A percentile compares a stretch with the other conserved stretches of the same genome.
Conservation (phyloP, 1,140 invertebrate genomes). For the Reticulitermes speratus region DNA sequence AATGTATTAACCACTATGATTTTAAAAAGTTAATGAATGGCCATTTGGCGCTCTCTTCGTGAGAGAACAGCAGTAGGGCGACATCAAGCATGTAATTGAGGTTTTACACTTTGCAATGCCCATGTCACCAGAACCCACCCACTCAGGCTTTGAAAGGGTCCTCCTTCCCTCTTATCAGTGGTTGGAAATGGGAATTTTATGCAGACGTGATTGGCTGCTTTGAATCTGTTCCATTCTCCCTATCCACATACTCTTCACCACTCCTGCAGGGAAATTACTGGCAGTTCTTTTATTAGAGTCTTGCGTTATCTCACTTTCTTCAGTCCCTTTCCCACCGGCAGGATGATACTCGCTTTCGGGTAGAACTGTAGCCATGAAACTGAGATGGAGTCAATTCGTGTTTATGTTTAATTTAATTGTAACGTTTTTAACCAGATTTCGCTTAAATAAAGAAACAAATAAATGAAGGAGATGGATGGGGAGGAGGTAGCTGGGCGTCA, state of each 20-base stretch:
- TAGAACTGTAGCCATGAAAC: neutral
- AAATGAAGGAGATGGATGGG: no score
- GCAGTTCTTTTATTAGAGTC: slow-evolving; percentile 20
- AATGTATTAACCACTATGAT: no score
- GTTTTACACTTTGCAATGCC: neutral
- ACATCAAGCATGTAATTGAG: neutral
- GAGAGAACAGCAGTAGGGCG: neutral
- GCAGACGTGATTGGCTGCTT: slow-evolving; percentile 33
- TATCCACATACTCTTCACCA: neutral
- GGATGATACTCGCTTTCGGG: neutral
- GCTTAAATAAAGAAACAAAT: no score
- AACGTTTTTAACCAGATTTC: no score
- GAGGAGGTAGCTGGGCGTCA: no score
- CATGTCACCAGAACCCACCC: neutral
- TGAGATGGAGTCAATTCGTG: neutral
- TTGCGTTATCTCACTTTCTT: neutral
- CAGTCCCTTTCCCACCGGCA: neutral
- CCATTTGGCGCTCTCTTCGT: neutral
- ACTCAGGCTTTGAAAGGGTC: neutral
- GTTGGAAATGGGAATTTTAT: slow-evolving; percentile 33
- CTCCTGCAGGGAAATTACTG: neutral
- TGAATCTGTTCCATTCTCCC: slow-evolving; percentile 31
- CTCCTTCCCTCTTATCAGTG: slow-evolving; percentile 27
- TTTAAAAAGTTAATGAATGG: no score
- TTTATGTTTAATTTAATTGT: no score